phyloP scores from a whole-genome alignment of 2,888 invertebrate species.

The Eilema caniola region DNA sequence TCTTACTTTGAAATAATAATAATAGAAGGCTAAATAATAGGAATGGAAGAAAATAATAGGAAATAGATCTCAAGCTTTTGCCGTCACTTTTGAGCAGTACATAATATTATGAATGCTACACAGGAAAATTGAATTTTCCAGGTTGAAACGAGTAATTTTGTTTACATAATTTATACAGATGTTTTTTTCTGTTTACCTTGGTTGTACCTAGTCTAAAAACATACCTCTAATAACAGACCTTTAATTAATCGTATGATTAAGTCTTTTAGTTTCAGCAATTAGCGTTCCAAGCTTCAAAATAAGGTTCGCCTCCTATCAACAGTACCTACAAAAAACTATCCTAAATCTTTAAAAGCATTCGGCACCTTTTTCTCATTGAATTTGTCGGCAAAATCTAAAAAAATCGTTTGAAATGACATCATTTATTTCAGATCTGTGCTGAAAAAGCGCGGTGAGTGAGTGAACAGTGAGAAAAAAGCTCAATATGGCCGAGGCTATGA shows the following conservation, averaged over 20 bases:
- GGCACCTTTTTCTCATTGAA: conserved; percentile 18
- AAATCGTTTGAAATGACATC: conserved; percentile 42
- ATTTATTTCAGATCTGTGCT: conserved; percentile 50
- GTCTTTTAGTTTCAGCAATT: background rate
- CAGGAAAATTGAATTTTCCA: too few relatives aligned
- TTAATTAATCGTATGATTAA: too few relatives aligned
- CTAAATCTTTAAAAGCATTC: conserved; percentile 12
- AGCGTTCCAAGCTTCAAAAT: background rate
- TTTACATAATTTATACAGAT: too few relatives aligned
- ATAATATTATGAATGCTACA: too few relatives aligned
- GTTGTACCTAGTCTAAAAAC: background rate
- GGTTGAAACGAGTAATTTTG: too few relatives aligned
- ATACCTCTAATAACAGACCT: too few relatives aligned
- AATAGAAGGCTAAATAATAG: too few relatives aligned
- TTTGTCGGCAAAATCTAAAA: conserved; percentile 30
- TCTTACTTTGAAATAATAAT: too few relatives aligned
- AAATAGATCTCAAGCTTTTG: too few relatives aligned
- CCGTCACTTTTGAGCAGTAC: too few relatives aligned
- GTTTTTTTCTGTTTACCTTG: background rate
- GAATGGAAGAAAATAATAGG: too few relatives aligned
- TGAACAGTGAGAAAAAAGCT: conserved; percentile 38
- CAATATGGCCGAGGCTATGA: conserved; percentile 42
- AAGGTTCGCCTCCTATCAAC: background rate
- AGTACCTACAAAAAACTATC: background rate
- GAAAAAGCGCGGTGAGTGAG: conserved; percentile 38